Conservation (phyloP, 2,113 vertebrate species). For the Pedionomus torquatus region DNA sequence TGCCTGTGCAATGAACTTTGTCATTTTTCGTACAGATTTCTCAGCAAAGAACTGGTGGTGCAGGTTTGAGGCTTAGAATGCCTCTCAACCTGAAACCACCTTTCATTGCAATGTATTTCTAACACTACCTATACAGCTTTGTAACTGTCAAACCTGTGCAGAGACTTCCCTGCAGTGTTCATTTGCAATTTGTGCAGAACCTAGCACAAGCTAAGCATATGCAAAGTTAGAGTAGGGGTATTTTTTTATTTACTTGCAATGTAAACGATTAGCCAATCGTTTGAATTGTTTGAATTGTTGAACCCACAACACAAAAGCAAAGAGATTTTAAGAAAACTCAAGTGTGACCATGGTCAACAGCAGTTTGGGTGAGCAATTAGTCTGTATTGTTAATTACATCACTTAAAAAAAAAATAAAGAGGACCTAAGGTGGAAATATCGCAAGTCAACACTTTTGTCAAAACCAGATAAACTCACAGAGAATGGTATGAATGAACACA, state of each 20-base stretch:
- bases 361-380: not conserved
- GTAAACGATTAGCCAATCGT: too few relatives aligned
- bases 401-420: not conserved
- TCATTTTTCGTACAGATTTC: slow-evolving; percentile 8
- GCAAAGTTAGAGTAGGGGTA: not conserved
- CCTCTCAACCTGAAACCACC: not conserved
- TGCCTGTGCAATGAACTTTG: slow-evolving; percentile 45
- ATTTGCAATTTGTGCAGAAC: not conserved
- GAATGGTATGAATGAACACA: not conserved
- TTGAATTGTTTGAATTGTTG: too few relatives aligned
- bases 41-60: slow-evolving; percentile 19
- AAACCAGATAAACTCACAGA: not conserved
- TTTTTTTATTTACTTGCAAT: not conserved
- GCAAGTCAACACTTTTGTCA: not conserved
- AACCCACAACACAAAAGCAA: not conserved
- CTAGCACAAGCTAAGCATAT: not conserved
- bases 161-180: not conserved
- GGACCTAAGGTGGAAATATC: not conserved
- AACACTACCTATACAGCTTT: not conserved
- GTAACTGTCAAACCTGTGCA: not conserved
- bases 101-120: not conserved
- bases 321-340: not conserved
- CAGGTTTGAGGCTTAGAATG: slow-evolving; percentile 22
- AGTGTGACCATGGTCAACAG: not conserved
- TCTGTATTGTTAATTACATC: not conserved